Evolutionary conservation across 1,140 invertebrate species (phyloP).

Genomic region (Grapholita molesta): DNA sequence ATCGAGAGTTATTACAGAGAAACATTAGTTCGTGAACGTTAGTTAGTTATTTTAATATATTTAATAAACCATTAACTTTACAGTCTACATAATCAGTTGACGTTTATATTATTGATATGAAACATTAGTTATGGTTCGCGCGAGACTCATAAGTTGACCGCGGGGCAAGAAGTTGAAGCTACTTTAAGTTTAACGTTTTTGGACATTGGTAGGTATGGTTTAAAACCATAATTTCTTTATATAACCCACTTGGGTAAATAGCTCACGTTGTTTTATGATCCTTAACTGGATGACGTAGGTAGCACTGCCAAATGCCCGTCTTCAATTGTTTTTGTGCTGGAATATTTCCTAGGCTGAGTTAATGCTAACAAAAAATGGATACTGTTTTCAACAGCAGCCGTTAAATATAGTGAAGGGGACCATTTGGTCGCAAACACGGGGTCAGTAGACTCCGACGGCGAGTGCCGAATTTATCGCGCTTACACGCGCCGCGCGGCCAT

Average conservation of each 20-base stretch:
- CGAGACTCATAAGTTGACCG: background rate
- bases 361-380: conserved; percentile 14
- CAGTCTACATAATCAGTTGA: background rate
- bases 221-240: background rate
- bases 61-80: background rate
- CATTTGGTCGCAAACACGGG: conserved; percentile 73
- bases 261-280: background rate
- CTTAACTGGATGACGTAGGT: background rate
- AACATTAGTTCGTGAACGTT: background rate
- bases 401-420: conserved; percentile 75
- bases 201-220: background rate
- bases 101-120: background rate
- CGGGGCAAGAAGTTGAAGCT: background rate
- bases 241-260: background rate
- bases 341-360: conserved; percentile 12
- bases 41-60: background rate
- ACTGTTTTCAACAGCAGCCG: conserved; percentile 14
- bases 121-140: background rate
- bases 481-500: conserved; percentile 64
- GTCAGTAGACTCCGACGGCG: conserved; percentile 67
- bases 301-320: background rate
- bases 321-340: conserved; percentile 13
- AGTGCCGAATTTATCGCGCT: conserved; percentile 73
- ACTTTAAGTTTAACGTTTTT: background rate
- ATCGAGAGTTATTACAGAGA: background rate